A percentile compares a stretch with the other conserved stretches of the same genome.
These are phyloP conservation scores for Pachycephala philippinensis DNA, from an alignment of 2,113 vertebrate species.

Conservation along the genomic window DNA sequence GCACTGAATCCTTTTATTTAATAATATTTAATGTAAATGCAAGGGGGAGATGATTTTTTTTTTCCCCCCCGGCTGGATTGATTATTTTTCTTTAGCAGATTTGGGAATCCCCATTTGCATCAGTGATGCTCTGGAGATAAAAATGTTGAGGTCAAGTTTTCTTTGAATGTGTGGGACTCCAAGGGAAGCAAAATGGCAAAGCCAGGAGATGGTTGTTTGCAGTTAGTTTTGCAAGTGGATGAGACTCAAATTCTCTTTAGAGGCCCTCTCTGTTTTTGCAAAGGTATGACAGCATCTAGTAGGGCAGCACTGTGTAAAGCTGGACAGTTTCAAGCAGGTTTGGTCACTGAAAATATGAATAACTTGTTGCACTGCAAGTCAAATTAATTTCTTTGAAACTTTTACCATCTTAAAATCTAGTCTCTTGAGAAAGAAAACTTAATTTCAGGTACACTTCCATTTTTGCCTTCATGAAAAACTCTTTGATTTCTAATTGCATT, in stretches of 20 bases:
- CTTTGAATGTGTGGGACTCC: neutral
- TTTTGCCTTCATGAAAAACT: neutral
- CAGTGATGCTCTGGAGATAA: neutral
- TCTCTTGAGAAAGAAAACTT: neutral
- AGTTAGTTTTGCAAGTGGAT: neutral
- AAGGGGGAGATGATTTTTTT: neutral
- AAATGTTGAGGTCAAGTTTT: neutral
- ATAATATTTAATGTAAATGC: neutral
- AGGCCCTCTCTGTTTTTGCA: neutral
- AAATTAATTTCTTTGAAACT: neutral
- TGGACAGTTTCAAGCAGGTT: neutral
- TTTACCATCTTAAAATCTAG: neutral
- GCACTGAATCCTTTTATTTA: neutral
- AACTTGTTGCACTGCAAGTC: neutral
- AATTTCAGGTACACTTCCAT: neutral
- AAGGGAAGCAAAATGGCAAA: neutral
- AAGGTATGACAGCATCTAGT: neutral
- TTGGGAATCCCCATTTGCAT: neutral
- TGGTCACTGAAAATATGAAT: neutral
- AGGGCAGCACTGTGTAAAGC: neutral
- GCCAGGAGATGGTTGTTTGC: neutral
- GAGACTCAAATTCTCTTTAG: neutral
- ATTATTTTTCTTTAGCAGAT: neutral
- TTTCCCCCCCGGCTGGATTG: neutral
- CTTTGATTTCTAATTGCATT: neutral